Evolutionary conservation across 2,113 vertebrate genomes (phyloP).

Genomic region (Henicopernis longicauda): DNA sequence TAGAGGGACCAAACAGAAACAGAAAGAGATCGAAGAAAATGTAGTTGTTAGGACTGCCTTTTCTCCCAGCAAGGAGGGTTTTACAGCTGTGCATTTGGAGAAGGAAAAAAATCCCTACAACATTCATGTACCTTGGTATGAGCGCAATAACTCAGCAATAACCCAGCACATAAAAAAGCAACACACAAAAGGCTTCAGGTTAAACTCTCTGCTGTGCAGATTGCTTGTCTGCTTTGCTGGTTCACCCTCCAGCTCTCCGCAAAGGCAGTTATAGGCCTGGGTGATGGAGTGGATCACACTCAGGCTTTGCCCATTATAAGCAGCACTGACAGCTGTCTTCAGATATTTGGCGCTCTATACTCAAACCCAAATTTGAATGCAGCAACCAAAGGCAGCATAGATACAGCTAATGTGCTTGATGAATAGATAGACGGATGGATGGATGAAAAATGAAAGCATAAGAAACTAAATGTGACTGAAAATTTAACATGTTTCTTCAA

Average conservation of each 20-base stretch:
- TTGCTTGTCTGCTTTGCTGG: not conserved
- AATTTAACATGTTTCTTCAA: not conserved
- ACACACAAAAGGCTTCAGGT: conserved; percentile 8
- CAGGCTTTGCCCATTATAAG: not conserved
- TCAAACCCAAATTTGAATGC: not conserved
- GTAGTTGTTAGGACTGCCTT: not conserved
- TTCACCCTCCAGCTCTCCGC: not conserved
- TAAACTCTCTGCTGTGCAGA: not conserved
- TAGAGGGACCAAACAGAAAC: not conserved
- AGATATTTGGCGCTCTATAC: not conserved
- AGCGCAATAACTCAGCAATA: conserved; percentile 16
- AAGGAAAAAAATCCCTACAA: not conserved
- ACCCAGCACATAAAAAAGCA: not conserved
- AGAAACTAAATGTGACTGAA: not conserved
- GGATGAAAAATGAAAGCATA: not conserved
- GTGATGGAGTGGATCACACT: not conserved
- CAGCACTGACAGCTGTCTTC: conserved; percentile 10
- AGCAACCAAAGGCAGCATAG: not conserved
- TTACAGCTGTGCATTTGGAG: not conserved
- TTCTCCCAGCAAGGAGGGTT: not conserved
- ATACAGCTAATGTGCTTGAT: not conserved
- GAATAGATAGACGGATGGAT: not conserved
- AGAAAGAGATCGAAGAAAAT: not conserved
- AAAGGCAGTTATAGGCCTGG: not conserved
- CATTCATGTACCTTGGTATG: not conserved